Evolutionary conservation across 2,113 vertebrate genomes (phyloP), one percentile per base, ranked within the genome.

Genomic region (Lanius ludovicianus): DNA sequence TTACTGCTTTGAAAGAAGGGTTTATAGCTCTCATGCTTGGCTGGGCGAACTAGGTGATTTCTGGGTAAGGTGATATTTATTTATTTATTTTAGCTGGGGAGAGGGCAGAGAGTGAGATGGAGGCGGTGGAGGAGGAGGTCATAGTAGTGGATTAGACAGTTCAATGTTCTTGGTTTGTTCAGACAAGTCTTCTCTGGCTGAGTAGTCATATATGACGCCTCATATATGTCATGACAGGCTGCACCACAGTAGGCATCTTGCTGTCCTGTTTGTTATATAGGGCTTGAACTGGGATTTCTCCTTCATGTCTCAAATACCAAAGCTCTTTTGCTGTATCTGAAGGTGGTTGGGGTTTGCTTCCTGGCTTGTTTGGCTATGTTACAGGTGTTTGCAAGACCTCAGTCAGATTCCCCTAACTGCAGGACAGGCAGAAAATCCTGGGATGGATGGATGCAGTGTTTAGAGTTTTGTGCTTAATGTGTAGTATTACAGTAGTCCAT

Each of bases 51-150:
- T 55, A 35, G 25, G 25, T 74, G 42, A 28, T 70, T 78, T 79
- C 50, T 60, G 18, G 49, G 27, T 63, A 55, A 71, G 37, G 14
- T 39, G 15, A 15, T 25, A n/a, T 39, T 30, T 14, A 12, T 44
- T 33, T 8, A 6, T 39, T n/a, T 47, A 14, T 35, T 67, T 52
- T 17, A 23, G 11, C 9, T 74, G n/a, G 14, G 16, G 17, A 8
- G 1, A 16, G 24, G 3, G 5, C 8, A 11, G 21, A 15, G 28
- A 16, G 7, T 37, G 35, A 27, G 7, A 23, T 5, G 11, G 15
- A 21, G 31, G 18, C 31, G 39, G 9, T 35, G 7, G 22, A 33
- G 9, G 4, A 42, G 5, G 10, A 21, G 18, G 7, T 7, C 24
- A 30, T 3, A 35, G 16, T 25, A 49, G 53, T 41, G 27, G 30